Evolutionary conservation across 2,113 vertebrate genomes (phyloP).

Genomic region (Chinchilla lanigera): DNA sequence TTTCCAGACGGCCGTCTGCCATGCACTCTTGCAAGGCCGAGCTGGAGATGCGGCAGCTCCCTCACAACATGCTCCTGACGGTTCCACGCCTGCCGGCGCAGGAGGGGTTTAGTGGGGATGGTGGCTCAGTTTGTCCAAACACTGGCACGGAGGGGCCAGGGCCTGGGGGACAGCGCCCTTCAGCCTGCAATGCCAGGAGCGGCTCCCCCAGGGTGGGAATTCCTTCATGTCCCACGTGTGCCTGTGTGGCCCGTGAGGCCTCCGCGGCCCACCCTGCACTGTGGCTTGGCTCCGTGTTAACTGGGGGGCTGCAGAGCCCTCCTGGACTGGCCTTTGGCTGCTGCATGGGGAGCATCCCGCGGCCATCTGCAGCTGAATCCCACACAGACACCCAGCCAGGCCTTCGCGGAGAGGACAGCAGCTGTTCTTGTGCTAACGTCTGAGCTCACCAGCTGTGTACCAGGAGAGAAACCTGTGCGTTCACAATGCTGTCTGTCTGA

Average conservation of each 20-base stretch:
- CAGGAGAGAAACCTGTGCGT: neutral
- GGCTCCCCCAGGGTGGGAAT: constrained; percentile 59
- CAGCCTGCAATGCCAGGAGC: constrained; percentile 58
- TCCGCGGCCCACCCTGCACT: neutral
- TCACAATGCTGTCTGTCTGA: neutral
- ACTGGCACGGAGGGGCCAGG: constrained; percentile 14
- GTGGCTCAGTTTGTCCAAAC: constrained; percentile 67
- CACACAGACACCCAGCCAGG: rapidly evolving
- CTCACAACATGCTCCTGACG: constrained; percentile 33
- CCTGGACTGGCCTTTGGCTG: neutral
- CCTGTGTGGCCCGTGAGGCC: constrained; percentile 44
- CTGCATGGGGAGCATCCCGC: neutral
- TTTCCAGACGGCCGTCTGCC: constrained; percentile 57
- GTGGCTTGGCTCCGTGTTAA: neutral
- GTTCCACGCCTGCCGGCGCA: constrained; percentile 43
- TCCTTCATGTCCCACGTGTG: constrained; percentile 19
- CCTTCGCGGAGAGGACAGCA: neutral
- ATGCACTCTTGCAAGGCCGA: constrained; percentile 39
- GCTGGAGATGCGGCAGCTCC: neutral
- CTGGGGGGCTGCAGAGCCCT: neutral
- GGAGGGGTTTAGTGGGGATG: constrained; percentile 49
- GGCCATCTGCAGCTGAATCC: neutral
- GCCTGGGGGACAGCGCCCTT: constrained; percentile 40
- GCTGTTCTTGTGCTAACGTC: constrained; percentile 8
- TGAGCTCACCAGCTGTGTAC: neutral